Conservation (phyloP, 2,888 invertebrate species). For the Lasiommata megera region DNA sequence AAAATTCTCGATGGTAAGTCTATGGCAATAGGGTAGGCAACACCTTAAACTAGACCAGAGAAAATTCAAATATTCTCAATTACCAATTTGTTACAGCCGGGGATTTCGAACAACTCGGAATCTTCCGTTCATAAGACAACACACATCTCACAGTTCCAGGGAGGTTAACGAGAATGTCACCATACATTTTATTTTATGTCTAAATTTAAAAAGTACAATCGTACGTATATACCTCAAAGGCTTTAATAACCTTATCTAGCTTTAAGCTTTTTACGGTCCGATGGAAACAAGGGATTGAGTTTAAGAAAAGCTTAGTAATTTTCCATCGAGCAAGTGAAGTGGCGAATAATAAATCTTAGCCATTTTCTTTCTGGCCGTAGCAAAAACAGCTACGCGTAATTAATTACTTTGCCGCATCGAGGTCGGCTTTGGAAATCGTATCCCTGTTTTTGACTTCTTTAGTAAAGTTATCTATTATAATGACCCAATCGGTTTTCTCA, state of each 20-base stretch:
- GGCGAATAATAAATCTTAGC: conserved; percentile 71
- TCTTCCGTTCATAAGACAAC: too few relatives aligned
- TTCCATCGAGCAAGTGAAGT: conserved; percentile 47
- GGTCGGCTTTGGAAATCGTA: conserved; percentile 65
- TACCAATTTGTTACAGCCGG: too few relatives aligned
- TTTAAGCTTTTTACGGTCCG: conserved; percentile 24
- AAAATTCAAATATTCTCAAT: too few relatives aligned
- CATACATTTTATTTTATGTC: too few relatives aligned
- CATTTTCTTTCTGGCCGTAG: conserved; percentile 50
- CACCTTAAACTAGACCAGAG: too few relatives aligned
- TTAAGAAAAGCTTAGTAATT: conserved; percentile 35
- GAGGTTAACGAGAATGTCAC: too few relatives aligned
- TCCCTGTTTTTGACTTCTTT: conserved; percentile 72
- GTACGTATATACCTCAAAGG: background rate
- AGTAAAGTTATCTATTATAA: conserved; percentile 20
- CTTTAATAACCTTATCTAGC: conserved; percentile 15
- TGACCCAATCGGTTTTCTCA: background rate
- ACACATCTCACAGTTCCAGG: too few relatives aligned
- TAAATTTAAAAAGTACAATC: too few relatives aligned
- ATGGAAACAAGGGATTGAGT: conserved; percentile 31
- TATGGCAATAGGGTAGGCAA: too few relatives aligned
- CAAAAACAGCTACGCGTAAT: conserved; percentile 73
- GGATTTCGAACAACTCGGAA: too few relatives aligned
- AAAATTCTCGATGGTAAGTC: too few relatives aligned
- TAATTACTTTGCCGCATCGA: conserved; percentile 65